A percentile compares a stretch with the other conserved stretches of the same genome.
phyloP scores from a whole-genome alignment of 2,888 invertebrate species.

The Molorchus minor region DNA sequence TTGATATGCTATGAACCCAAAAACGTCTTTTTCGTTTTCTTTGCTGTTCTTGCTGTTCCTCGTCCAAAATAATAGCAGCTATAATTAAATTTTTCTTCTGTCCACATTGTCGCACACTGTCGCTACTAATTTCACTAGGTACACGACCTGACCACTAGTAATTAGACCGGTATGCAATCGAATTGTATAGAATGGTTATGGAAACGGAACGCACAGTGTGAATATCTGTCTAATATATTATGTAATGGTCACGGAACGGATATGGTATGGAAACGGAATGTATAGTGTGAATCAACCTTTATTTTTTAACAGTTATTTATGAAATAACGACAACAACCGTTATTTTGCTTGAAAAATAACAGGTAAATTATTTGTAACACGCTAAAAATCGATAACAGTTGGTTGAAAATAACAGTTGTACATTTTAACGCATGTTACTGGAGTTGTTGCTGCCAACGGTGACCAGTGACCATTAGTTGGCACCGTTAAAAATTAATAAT shows the following conservation, averaged over 20 bases:
- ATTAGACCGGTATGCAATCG: neutral
- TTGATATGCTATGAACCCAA: neutral
- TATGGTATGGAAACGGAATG: no score
- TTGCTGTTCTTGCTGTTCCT: neutral
- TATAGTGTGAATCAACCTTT: constrained; percentile 6
- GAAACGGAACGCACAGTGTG: constrained; percentile 2
- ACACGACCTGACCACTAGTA: neutral
- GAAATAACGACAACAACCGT: no score
- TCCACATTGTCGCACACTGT: no score
- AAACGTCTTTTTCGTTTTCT: constrained; percentile 2
- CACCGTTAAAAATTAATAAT: no score
- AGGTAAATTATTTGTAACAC: no score
- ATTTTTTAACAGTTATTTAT: no score
- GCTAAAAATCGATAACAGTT: no score
- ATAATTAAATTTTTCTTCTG: constrained; percentile 8
- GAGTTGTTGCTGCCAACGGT: no score
- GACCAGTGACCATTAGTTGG: no score
- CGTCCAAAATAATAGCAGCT: constrained; percentile 3
- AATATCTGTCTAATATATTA: neutral
- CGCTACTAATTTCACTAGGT: constrained; percentile 1
- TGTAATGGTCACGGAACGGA: constrained; percentile 1
- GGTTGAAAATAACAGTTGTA: no score
- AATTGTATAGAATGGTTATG: neutral
- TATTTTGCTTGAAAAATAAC: no score
- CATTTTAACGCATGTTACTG: no score